Evolutionary conservation across 2,888 invertebrate genomes (phyloP).

Genomic region (Apoda limacodes): DNA sequence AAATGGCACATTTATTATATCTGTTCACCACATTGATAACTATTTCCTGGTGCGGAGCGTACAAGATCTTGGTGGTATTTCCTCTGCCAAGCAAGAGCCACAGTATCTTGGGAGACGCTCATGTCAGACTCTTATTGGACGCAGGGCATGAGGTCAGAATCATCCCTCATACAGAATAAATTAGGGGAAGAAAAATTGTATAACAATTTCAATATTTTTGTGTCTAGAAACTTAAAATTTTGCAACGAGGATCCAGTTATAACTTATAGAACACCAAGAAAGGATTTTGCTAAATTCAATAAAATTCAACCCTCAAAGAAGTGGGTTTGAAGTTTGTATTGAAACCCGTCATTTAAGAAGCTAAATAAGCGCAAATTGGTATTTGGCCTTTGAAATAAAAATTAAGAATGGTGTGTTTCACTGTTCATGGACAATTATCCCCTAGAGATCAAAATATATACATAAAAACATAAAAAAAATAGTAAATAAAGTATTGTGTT

Average conservation of each 20-base stretch:
- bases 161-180: not conserved
- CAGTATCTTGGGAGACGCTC: constrained; percentile 18
- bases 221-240: too few species aligned
- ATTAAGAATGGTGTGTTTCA: too few species aligned
- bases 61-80: constrained; percentile 19
- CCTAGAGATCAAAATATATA: not conserved
- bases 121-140: constrained; percentile 15
- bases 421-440: too few species aligned
- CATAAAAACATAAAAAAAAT: not conserved
- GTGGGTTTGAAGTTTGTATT: not conserved
- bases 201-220: too few species aligned
- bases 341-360: too few species aligned
- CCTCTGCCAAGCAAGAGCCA: constrained; percentile 21
- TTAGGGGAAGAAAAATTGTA: too few species aligned
- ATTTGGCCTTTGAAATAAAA: too few species aligned
- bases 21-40: too few species aligned
- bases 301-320: not conserved
- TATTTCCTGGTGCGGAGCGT: constrained; percentile 15
- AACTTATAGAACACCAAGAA: not conserved
- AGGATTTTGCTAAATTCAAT: not conserved
- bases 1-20: too few species aligned
- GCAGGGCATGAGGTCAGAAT: constrained; percentile 19
- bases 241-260: too few species aligned
- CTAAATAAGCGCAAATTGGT: too few species aligned
- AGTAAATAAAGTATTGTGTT: not conserved